These are phyloP conservation scores for Notodonta ziczac DNA, from an alignment of 2,888 invertebrate species.

Conservation along the genomic window DNA sequence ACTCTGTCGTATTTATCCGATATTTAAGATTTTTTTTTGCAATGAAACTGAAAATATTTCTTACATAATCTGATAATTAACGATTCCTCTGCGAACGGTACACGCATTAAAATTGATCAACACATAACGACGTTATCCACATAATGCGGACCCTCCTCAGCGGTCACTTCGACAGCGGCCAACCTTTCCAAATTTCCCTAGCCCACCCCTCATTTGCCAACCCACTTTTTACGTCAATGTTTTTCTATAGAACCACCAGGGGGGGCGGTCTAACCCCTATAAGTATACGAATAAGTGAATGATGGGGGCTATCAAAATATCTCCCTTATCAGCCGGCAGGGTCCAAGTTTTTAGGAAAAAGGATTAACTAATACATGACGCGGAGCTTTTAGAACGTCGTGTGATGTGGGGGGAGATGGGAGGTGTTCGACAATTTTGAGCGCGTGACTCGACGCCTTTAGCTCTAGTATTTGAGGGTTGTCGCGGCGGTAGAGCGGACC, in stretches of 20 bases:
- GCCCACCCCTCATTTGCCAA: conserved; percentile 64
- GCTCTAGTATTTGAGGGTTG: conserved; percentile 2
- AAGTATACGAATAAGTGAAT: conserved; percentile 72
- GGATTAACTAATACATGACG: conserved; percentile 71
- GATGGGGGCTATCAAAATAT: conserved; percentile 82
- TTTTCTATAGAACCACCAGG: conserved; percentile 77
- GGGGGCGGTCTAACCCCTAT: conserved; percentile 37
- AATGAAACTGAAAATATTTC: neutral
- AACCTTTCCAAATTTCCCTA: conserved; percentile 68
- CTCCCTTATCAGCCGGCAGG: conserved; percentile 73
- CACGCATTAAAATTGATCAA: conserved; percentile 83
- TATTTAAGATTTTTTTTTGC: too few species aligned
- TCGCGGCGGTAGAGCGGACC: conserved; percentile 1
- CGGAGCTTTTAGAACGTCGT: conserved; percentile 59
- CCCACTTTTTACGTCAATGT: conserved; percentile 84
- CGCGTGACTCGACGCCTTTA: conserved; percentile 31
- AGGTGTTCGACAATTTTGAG: conserved; percentile 34
- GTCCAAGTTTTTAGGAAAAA: conserved; percentile 76
- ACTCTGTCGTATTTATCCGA: too few species aligned
- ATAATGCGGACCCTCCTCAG: conserved; percentile 82
- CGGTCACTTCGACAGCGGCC: conserved; percentile 83
- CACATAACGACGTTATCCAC: conserved; percentile 83
- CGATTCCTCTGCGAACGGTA: conserved; percentile 45
- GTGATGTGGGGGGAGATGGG: conserved; percentile 38
- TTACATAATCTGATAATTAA: conserved; percentile 11